phyloP scores from a whole-genome alignment of 2,113 vertebrate species.

The Charina bottae region DNA sequence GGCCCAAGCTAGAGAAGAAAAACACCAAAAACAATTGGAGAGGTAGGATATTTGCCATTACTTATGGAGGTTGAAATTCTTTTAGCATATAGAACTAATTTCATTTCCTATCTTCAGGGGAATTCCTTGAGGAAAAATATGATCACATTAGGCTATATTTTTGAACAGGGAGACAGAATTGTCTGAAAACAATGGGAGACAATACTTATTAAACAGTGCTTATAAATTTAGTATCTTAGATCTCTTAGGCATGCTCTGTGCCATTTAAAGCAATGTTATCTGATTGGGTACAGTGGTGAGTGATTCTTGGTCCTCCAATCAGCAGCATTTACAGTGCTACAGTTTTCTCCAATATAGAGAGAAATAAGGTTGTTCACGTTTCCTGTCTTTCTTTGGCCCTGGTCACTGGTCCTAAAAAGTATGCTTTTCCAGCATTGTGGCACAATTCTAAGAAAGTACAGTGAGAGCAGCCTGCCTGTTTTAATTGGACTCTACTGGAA shows the following conservation, averaged over 20 bases:
- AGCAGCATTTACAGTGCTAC: not conserved
- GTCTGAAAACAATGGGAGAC: not conserved
- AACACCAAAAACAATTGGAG: constrained; percentile 97
- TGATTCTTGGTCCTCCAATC: not conserved
- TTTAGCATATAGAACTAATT: constrained; percentile 23
- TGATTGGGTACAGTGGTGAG: not conserved
- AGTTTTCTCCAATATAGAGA: not conserved
- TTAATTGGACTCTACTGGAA: not conserved
- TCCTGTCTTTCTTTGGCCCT: not conserved
- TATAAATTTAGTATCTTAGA: not conserved
- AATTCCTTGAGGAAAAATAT: not conserved
- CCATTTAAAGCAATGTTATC: not conserved
- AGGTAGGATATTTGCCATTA: constrained; percentile 76
- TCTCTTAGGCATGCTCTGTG: not conserved
- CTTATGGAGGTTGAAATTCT: constrained; percentile 18
- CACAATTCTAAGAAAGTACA: not conserved
- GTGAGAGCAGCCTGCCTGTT: not conserved
- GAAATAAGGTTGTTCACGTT: not conserved
- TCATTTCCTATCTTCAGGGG: not conserved
- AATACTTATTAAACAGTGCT: not conserved
- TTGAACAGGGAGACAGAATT: not conserved
- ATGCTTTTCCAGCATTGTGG: not conserved
- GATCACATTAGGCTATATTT: not conserved
- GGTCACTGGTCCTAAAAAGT: not conserved
- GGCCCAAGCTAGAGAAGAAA: constrained; percentile 96